Conservation (phyloP, 2,113 vertebrate species). For the Oxyura jamaicensis region DNA sequence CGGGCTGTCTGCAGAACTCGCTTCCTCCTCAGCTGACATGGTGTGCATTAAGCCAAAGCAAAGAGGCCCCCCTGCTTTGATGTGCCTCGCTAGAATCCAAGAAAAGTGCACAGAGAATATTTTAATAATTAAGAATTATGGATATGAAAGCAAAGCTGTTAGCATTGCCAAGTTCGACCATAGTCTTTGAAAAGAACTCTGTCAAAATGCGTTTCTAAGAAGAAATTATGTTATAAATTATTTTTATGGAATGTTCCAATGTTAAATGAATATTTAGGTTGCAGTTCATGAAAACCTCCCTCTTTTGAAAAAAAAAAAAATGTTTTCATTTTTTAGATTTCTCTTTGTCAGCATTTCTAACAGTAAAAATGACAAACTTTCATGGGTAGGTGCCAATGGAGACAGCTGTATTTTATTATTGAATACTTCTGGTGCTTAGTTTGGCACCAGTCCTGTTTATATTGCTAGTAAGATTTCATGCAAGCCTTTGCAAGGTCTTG, state of each 20-base stretch:
- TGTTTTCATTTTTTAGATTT: conserved; percentile 74
- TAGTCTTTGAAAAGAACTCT: conserved; percentile 55
- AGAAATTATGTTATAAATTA: conserved; percentile 76
- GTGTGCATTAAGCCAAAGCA: background rate
- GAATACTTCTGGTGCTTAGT: conserved; percentile 79
- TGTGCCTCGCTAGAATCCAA: background rate
- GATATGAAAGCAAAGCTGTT: conserved; percentile 58
- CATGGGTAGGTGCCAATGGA: conserved; percentile 68
- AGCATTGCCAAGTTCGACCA: conserved; percentile 33
- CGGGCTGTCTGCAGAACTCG: background rate
- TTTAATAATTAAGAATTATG: conserved; percentile 62
- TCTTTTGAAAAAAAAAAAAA: conserved; percentile 58
- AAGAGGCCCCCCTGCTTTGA: conserved; percentile 41
- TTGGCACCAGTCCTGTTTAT: conserved; percentile 77
- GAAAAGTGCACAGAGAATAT: conserved; percentile 31
- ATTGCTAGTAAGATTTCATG: conserved; percentile 77
- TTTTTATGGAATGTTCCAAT: conserved; percentile 69
- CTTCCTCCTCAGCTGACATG: conserved; percentile 27
- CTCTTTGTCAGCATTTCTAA: conserved; percentile 81
- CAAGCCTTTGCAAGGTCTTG: conserved; percentile 70
- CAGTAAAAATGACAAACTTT: conserved; percentile 74
- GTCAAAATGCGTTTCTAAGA: conserved; percentile 68
- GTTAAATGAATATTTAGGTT: conserved; percentile 74
- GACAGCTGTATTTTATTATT: conserved; percentile 83
- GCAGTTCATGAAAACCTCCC: conserved; percentile 67